Evolutionary conservation across 2,113 vertebrate species (phyloP), one percentile per base, ranked within the genome.

Genomic region (Archocentrus centrarchus): DNA sequence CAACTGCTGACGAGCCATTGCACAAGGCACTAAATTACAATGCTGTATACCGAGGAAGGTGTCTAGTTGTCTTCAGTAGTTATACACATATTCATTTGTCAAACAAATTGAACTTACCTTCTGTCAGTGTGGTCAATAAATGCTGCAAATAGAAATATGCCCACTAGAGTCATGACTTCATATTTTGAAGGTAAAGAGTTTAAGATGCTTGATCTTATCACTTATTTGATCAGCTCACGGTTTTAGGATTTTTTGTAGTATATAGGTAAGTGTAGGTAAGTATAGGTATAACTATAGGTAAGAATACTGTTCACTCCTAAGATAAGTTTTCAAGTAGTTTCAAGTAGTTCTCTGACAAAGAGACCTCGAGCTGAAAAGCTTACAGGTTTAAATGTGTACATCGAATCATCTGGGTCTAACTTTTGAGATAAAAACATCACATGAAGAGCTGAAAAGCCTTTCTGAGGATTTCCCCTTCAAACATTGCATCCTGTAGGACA

Each of bases 401-500:
- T 63, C 60, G 37, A 20, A 58, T 82, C 1, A 77, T 73, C 10
- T 47, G 11, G 44, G 18, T 73, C 24, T 70, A 58, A 66, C 63
- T 76, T 41, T 82, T 47, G 27, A 47, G 8, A 57, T 59, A 53
- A 47, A 44, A 79, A 62, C 14, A n/a, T 64, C 27, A 15, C 24
- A 75, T 32, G 27, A 55, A 77, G 9, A 82, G 18, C 13, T 41
- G 13, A 77, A 53, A 53, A 73, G 13, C 39, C 10, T 59, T 66
- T 79, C 32, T 58, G 4, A 58, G 64, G 61, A 64, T 84, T 78
- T 84, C 10, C 61, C 63, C 58, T n/a, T 22, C 55, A 86, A 70
- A 80, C 35, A 50, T 44, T 55, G 20, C 59, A 59, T 64, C 20
- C 70, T 62, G 7, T 73, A 81, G 13, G 39, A 27, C 20, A 64